Evolutionary conservation across 2,797 vertebrate genomes (phyloP).

Genomic region (Gobio occitaniae): DNA sequence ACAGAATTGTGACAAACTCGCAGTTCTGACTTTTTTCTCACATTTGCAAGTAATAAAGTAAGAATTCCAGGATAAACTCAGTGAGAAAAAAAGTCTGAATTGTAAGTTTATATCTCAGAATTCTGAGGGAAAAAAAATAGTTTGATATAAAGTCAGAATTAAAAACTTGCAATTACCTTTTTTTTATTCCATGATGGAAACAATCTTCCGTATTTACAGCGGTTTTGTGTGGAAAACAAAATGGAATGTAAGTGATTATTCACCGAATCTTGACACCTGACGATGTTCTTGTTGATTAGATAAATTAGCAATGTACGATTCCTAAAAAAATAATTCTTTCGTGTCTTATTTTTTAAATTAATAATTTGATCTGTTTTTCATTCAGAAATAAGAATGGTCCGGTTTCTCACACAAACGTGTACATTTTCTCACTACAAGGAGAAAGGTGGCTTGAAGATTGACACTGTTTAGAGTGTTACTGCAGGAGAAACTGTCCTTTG

Average conservation of each 20-base stretch:
- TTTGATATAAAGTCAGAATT: not conserved
- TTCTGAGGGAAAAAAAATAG: not conserved
- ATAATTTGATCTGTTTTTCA: not conserved
- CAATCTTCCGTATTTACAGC: not conserved
- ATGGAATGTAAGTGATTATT: not conserved
- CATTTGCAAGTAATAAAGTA: too few species aligned
- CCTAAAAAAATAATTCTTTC: not conserved
- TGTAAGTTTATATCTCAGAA: not conserved
- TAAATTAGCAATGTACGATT: not conserved
- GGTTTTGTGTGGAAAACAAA: not conserved
- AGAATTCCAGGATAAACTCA: too few species aligned
- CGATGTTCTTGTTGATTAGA: not conserved
- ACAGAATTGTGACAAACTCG: not conserved
- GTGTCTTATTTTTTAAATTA: not conserved
- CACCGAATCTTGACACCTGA: not conserved
- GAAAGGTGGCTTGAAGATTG: constrained; percentile 19
- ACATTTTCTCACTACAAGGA: not conserved
- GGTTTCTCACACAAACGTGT: not conserved
- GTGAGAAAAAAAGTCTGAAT: not conserved
- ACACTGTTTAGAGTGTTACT: constrained; percentile 46
- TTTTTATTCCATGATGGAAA: not conserved
- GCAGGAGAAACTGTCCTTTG: constrained; percentile 19
- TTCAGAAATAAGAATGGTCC: not conserved
- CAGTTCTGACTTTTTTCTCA: too few species aligned
- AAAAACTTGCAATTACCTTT: not conserved